phyloP scores from a whole-genome alignment of 1,140 invertebrate species.

The Drosophila mayri region DNA sequence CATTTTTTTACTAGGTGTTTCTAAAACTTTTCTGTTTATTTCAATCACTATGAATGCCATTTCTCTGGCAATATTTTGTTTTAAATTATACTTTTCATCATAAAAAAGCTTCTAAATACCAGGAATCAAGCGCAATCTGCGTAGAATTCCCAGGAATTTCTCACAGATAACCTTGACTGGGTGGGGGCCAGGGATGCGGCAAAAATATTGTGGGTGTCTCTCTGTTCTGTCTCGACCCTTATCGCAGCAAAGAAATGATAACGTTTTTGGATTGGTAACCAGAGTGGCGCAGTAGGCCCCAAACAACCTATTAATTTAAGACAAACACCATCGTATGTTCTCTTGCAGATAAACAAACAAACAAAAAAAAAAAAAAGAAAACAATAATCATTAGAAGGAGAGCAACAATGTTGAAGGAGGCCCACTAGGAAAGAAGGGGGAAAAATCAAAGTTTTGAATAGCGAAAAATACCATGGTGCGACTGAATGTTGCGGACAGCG shows the following conservation, averaged over 20 bases:
- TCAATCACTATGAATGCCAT: no score
- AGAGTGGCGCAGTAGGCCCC: slow-evolving; percentile 16
- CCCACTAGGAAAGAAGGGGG: slow-evolving; percentile 17
- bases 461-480: slow-evolving; percentile 73
- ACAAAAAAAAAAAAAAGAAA: not conserved
- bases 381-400: slow-evolving; percentile 11
- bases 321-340: slow-evolving; percentile 50
- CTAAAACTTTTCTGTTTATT: no score
- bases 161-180: slow-evolving; percentile 34
- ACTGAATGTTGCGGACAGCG: slow-evolving; percentile 74
- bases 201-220: slow-evolving; percentile 13
- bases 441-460: slow-evolving; percentile 21
- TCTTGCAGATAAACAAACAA: slow-evolving; percentile 62
- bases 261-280: slow-evolving; percentile 47
- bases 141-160: slow-evolving; percentile 10
- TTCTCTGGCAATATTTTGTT: not conserved
- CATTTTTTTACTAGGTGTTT: not conserved
- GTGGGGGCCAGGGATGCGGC: slow-evolving; percentile 4
- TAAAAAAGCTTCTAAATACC: not conserved
- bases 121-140: slow-evolving; percentile 1
- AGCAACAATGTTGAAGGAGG: slow-evolving; percentile 47
- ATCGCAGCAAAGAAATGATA: slow-evolving; percentile 55
- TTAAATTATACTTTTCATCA: not conserved
- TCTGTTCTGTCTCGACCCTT: slow-evolving; percentile 16
- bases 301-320: slow-evolving; percentile 58